Evolutionary conservation across 2,888 invertebrate genomes (phyloP), one percentile per base, ranked within the genome.

Genomic region (Xylota segnis): DNA sequence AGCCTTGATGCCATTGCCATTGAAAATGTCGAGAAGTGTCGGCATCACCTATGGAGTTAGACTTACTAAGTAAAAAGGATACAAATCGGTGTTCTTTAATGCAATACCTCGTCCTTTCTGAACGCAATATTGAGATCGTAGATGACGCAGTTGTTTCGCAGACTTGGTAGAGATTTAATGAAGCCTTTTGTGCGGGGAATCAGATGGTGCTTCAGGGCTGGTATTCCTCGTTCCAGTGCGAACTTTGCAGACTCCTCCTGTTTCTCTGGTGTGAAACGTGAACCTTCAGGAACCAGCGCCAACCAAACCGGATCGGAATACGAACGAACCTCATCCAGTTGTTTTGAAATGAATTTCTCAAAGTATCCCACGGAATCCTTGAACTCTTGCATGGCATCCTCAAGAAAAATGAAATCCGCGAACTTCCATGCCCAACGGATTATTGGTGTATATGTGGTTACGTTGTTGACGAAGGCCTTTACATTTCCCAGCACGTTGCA

Each of bases 391-490:
- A 98, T 88, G 96, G 96, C n/a, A 88, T 98, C 94, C 91, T 98
- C 97, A 76, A 99, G 94, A 93, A 98, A 98, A 84, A 98, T 97
- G 93, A 97, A 97, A 91, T 98, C 98, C 0, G 97, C 96, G 92
- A 98, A 97, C 93, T 97, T 97, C 98, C 98, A 99, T 89, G 96
- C 96, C 98, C 98, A 99, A 40, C 98, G 98, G 88, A 98, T 95
- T 9, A 97, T 95, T 29, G 99, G 99, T 87, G 98, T 94, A 91
- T 97, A 98, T 89, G 96, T 95, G 87, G 98, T 95, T 12, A 96
- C 96, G 92, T 97, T 97, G 93, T 99, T 99, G 0, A 97, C 98
- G 92, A 97, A 98, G 0, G 98, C 97, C 94, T 98, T 98, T 89
- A 98, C 97, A 91, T 97, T 97, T 95, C 98, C 98, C 88, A 98